Base-by-base conservation (phyloP, 2,888 invertebrate species). In the Amblyjoppa proteus region DNA sequence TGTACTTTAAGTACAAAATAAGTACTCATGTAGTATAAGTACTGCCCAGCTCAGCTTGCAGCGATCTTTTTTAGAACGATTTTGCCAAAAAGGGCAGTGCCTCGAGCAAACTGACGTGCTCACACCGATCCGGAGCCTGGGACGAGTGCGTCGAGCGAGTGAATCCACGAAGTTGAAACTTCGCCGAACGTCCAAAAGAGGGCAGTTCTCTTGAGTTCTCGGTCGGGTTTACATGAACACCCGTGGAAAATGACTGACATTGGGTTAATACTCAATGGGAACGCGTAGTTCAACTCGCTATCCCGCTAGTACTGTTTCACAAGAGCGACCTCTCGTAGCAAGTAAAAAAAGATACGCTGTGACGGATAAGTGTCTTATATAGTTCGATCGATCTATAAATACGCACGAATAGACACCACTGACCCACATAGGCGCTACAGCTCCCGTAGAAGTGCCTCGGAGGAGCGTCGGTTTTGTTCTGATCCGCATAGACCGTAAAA, bases 361-460 rank as follows among this genome's bases (percentile, higher is more conserved):
- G 58, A 28, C 11, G 28, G 11, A 58, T 58, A 58, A 28, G 58
- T 11, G 25, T 58, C 58, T 58, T 28, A 28, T 28, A 58, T 13
- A 28, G 28, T 11, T 25, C 11, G 9, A 28, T 58, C 25, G 1
- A 20, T 20, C 7, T 53, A 53, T n/a, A 20, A 53, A 53, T 2
- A n/a, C 20, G 58, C 11, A 28, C 28, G 58, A 11, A 25, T 13
- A 11, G 58, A 58, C 4, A 25, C 58, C 13, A 58, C 58, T 58
- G 58, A 58, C 58, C 58, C 28, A 58, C 11, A 58, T 58, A 28
- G 58, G 3, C 28, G 58, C 58, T 58, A 58, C 4, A 58, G 58
- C 28, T 58, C 13, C 58, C 28, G 58, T 4, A 28, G 58, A 58
- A 58, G 58, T 58, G 58, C 20, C 25, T 28, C 28, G 58, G 11